Evolutionary conservation across 2,888 invertebrate genomes (phyloP), one percentile per base, ranked within the genome.

Genomic region (Plagodis dolabraria): DNA sequence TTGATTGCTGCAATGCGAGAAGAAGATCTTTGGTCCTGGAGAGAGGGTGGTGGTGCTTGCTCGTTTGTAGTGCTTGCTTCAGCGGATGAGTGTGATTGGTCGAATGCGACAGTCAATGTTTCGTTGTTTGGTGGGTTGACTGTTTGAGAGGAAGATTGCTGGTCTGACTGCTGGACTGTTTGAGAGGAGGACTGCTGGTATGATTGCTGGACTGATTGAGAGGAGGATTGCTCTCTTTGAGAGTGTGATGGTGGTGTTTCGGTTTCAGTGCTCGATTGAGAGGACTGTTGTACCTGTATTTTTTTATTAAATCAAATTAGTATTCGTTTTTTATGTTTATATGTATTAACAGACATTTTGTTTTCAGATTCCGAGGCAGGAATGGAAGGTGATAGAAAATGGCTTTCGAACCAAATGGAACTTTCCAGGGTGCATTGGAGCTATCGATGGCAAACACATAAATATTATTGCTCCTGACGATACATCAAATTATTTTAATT

Each of bases 51-150:
- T 34, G n/a, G 33, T 47, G 34, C 33, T 44, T 33, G 47, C 47
- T 47, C 47, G 47, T 34, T 34, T 47, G 34, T 47, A 34, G 47
- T 34, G 47, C 34, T 47, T 47, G 34, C n/a, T 47, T 47, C 33
- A 47, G 34, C n/a, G 34, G 47, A 47, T 47, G 47, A 47, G n/a
- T 47, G 47, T 47, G 47, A 34, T 47, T 33, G 47, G 33, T 34
- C 34, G n/a, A 47, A 11, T 47, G 47, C n/a, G 33, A 34, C 47
- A 34, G 9, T 47, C n/a, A n/a, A n/a, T 46, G 46, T 46, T 33
- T 34, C n/a, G 47, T 47, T 33, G 47, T 47, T 34, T 47, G 47
- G 33, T 47, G 33, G 33, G 34, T 33, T 47, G 33, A 33, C 34
- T 34, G 47, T 34, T 47, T 47, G 47, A 34, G 47, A 47, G 34